Percentiles rank a stretch among this genome's conserved stretches.
Conservation (phyloP, 1,140 invertebrate genomes). For the Lucilia cuprina region DNA sequence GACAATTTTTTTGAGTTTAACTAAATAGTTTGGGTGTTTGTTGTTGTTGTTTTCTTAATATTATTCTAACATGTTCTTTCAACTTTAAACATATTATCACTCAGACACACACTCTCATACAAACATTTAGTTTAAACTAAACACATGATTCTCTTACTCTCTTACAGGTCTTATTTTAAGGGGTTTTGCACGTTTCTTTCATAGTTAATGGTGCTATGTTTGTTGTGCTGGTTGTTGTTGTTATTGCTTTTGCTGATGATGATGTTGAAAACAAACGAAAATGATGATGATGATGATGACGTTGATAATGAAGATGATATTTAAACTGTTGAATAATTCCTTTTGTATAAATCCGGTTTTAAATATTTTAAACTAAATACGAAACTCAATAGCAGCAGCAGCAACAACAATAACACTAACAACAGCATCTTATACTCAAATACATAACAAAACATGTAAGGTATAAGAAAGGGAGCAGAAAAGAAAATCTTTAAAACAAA, state of each 20-base stretch:
- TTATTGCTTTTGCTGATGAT: neutral
- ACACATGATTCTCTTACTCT: neutral
- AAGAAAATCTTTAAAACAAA: too few relatives aligned
- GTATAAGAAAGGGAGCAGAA: too few relatives aligned
- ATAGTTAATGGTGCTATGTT: neutral
- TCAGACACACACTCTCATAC: neutral
- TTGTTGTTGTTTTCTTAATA: neutral
- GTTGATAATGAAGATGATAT: neutral
- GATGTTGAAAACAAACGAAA: neutral
- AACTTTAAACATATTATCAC: neutral
- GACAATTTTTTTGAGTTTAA: neutral
- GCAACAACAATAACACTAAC: neutral
- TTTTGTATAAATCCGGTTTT: conserved; percentile 29
- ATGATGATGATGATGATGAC: neutral
- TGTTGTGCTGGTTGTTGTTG: neutral
- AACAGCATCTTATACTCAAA: neutral
- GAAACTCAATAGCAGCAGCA: neutral
- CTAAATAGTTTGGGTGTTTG: neutral
- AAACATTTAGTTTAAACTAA: neutral
- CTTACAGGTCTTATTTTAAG: neutral
- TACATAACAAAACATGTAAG: neutral
- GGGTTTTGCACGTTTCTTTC: conserved; percentile 1
- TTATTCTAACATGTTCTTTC: too few relatives aligned
- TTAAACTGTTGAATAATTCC: conserved; percentile 34
- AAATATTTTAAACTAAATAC: neutral